Conservation (phyloP, 1,140 invertebrate species). For the Leptinotarsa defecta region DNA sequence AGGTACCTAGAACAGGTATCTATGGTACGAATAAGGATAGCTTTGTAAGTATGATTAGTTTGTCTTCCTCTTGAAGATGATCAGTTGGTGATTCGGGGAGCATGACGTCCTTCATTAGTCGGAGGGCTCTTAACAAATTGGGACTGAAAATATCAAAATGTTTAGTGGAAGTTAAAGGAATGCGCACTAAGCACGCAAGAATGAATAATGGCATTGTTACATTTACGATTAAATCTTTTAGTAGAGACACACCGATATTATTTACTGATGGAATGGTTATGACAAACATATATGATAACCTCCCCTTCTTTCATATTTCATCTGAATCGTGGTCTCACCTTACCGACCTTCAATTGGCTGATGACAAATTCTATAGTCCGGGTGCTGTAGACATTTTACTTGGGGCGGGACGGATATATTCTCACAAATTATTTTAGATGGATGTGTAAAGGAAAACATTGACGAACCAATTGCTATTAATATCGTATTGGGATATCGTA, state of each 20-base stretch:
- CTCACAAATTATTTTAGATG: slow-evolving; percentile 18
- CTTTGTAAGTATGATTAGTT: too few relatives aligned
- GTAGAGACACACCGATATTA: neutral
- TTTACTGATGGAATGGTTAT: neutral
- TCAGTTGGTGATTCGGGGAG: neutral
- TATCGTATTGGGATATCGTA: slow-evolving; percentile 22
- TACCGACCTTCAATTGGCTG: slow-evolving; percentile 10
- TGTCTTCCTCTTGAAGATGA: too few relatives aligned
- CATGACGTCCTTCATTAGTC: neutral
- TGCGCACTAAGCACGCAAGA: neutral
- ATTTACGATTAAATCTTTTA: neutral
- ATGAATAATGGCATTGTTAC: slow-evolving; percentile 6
- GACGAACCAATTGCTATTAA: slow-evolving; percentile 15
- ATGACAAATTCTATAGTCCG: slow-evolving; percentile 20
- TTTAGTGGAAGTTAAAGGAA: neutral
- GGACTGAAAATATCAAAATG: neutral
- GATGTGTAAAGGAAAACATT: neutral
- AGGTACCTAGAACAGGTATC: too few relatives aligned
- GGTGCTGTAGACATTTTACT: slow-evolving; percentile 19
- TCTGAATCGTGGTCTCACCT: neutral
- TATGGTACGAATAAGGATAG: too few relatives aligned
- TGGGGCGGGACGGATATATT: slow-evolving; percentile 8
- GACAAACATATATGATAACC: neutral
- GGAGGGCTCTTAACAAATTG: neutral
- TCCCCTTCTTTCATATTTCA: neutral